Evolutionary conservation across 2,797 vertebrate genomes (phyloP).

Genomic region (Oreochromis grahami): DNA sequence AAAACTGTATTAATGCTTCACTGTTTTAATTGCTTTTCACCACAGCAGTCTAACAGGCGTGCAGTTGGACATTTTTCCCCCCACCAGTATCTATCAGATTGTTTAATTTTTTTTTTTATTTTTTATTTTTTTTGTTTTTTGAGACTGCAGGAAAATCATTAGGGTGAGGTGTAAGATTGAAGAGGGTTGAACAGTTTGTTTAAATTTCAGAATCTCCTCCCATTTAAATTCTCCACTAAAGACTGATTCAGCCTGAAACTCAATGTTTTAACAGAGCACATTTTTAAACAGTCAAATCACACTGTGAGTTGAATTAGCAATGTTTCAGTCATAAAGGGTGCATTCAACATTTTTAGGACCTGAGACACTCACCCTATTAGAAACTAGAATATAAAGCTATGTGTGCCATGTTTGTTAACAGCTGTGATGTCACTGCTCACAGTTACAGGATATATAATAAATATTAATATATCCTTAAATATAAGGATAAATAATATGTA

Average conservation of each 20-base stretch:
- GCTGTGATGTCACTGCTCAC: neutral
- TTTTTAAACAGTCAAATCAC: fast-evolving
- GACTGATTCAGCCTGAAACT: neutral
- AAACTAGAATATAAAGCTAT: neutral
- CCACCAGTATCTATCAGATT: neutral
- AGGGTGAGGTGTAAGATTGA: neutral
- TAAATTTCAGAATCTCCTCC: neutral
- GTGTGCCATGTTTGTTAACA: neutral
- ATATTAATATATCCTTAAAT: neutral
- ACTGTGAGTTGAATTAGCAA: neutral
- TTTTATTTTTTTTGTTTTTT: neutral
- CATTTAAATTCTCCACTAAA: neutral
- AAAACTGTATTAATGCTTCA: neutral
- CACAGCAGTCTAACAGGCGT: neutral
- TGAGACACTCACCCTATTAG: neutral
- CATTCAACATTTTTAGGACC: neutral
- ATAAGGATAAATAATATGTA: neutral
- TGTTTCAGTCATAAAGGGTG: neutral
- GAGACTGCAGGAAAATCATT: neutral
- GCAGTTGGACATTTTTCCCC: neutral
- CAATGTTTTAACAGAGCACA: neutral
- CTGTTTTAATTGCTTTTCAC: neutral
- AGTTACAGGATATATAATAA: neutral
- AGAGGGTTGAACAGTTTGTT: neutral
- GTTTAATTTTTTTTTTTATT: neutral